Percentiles rank a stretch among this genome's conserved stretches.
These are phyloP conservation scores for Melanchra persicariae DNA, from an alignment of 2,888 invertebrate species.

Conservation along the genomic window DNA sequence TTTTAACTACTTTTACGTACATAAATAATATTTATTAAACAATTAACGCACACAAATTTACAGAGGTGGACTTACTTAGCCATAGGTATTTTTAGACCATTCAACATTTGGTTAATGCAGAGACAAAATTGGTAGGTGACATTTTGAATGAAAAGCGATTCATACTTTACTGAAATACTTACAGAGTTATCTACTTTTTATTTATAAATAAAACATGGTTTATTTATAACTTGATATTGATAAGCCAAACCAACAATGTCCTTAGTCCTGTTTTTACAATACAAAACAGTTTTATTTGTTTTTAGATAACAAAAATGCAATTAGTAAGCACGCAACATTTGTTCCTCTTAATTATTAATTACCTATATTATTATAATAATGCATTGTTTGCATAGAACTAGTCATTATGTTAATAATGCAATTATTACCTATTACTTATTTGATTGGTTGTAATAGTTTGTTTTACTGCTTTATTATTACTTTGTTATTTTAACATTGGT, in stretches of 20 bases:
- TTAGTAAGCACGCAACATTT: conserved; percentile 48
- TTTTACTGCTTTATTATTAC: conserved; percentile 18
- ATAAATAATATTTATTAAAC: no score
- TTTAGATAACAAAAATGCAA: conserved; percentile 39
- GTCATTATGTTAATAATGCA: conserved; percentile 11
- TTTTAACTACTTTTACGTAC: background rate
- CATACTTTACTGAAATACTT: no score
- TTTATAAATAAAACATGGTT: conserved; percentile 10
- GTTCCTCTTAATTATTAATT: conserved; percentile 42
- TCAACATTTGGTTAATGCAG: no score
- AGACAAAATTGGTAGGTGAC: no score
- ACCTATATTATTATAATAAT: conserved; percentile 42
- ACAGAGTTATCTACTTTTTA: background rate
- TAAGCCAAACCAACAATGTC: conserved; percentile 15
- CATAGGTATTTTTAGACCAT: no score
- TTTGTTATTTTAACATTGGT: background rate
- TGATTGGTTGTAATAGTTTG: conserved; percentile 10
- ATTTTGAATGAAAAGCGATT: no score
- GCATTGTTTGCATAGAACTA: conserved; percentile 44
- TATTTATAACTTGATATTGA: conserved; percentile 7
- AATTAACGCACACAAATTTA: background rate
- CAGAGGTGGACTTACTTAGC: no score
- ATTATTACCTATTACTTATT: conserved; percentile 13
- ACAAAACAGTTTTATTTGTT: conserved; percentile 26
- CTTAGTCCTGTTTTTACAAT: conserved; percentile 9